These are phyloP conservation scores for Osmoderma eremita DNA, from an alignment of 2,888 invertebrate species.

Conservation along the genomic window DNA sequence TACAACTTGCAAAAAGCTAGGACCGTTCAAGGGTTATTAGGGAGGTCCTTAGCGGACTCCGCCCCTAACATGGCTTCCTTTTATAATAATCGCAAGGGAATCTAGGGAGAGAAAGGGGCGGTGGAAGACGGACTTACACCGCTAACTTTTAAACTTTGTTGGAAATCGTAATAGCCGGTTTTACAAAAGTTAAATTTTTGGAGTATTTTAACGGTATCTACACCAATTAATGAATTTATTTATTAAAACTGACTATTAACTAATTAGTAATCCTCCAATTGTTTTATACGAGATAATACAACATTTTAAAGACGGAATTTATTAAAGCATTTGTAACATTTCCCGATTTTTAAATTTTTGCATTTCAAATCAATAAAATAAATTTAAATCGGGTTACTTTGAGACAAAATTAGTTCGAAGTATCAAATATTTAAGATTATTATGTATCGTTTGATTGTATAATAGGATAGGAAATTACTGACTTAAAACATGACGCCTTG, in stretches of 20 bases:
- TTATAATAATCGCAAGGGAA: conserved; percentile 62
- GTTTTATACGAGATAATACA: too few relatives aligned
- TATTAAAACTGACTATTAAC: background rate
- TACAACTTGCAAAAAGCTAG: conserved; percentile 49
- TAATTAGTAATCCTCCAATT: too few relatives aligned
- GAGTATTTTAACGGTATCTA: background rate
- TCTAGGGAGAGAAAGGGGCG: conserved; percentile 52
- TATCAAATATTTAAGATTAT: too few relatives aligned
- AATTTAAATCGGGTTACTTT: too few relatives aligned
- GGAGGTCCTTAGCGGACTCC: conserved; percentile 57
- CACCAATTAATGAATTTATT: background rate
- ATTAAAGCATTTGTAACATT: too few relatives aligned
- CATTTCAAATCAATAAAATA: too few relatives aligned
- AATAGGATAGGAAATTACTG: too few relatives aligned
- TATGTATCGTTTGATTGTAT: too few relatives aligned
- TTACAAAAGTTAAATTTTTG: conserved; percentile 36
- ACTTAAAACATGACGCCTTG: too few relatives aligned
- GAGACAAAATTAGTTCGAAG: too few relatives aligned
- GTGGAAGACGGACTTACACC: conserved; percentile 49
- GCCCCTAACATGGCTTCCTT: conserved; percentile 65
- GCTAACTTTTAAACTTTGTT: conserved; percentile 46
- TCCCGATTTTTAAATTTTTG: too few relatives aligned
- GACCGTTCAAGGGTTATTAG: conserved; percentile 47
- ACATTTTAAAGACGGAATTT: too few relatives aligned
- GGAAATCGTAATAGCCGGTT: conserved; percentile 45